A percentile compares a stretch with the other conserved stretches of the same genome.
phyloP scores from a whole-genome alignment of 2,797 vertebrate species.

The Choloepus didactylus region DNA sequence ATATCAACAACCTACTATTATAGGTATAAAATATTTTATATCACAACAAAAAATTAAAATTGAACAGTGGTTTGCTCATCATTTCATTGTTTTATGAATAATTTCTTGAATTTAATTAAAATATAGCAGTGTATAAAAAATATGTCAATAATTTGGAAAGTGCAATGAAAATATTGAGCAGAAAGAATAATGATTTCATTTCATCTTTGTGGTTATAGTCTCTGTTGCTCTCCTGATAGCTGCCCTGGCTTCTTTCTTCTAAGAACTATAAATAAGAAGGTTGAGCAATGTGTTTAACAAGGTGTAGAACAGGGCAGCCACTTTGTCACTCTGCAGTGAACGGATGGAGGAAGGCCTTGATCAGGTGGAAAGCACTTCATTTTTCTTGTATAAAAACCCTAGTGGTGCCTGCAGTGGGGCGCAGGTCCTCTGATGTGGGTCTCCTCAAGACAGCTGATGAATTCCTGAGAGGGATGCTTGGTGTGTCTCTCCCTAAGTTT shows the following conservation, averaged over 20 bases:
- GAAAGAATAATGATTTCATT: not conserved
- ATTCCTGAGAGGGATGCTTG: not conserved
- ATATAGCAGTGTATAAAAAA: not conserved
- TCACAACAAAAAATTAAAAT: not conserved
- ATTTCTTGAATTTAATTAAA: not conserved
- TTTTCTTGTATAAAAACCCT: too few relatives aligned
- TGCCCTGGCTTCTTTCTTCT: conserved; percentile 77
- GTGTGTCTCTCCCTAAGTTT: not conserved
- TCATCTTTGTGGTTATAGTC: not conserved
- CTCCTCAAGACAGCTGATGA: too few relatives aligned
- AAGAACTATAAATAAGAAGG: conserved; percentile 70
- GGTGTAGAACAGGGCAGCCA: too few relatives aligned
- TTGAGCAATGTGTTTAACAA: not conserved
- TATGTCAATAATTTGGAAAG: not conserved
- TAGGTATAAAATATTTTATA: not conserved
- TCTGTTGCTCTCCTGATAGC: conserved; percentile 49
- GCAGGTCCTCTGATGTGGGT: too few relatives aligned
- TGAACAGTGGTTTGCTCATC: not conserved
- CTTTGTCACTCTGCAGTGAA: too few relatives aligned
- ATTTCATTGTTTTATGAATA: not conserved
- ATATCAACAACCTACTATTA: not conserved
- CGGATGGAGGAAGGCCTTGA: too few relatives aligned
- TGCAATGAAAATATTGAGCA: not conserved
- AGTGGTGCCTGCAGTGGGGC: too few relatives aligned
- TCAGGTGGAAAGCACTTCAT: too few relatives aligned